Evolutionary conservation across 2,888 invertebrate genomes (phyloP), one percentile per base, ranked within the genome.

Genomic region (Calliphora vomitoria): DNA sequence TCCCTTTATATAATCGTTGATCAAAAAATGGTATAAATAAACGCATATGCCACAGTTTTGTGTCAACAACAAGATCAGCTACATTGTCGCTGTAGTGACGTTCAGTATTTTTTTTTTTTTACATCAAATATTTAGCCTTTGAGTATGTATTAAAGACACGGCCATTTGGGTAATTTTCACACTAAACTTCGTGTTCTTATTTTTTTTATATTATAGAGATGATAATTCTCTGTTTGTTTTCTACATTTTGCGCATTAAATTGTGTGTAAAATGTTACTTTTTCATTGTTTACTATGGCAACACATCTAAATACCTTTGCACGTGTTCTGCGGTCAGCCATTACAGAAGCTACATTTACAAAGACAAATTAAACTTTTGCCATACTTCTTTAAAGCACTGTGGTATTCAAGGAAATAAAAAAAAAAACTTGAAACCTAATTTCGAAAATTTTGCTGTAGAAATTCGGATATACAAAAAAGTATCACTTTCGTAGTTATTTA

Each of bases 221-320:
- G 25, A 47, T 62, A 47, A 47, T 75, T 47, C 31, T 10, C 31
- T 25, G 47, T 60, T 75, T 71, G 53, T 53, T 53, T 71, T 25
- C 0, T 53, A 71, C 69, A 50, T 71, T 71, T 18, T 31, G 2
- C 15, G 15, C 31, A 75, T 60, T 75, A 75, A 75, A 62, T 62
- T 60, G 47, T 44, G 18, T 62, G 74, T 60, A 47, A 47, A 47
- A 47, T 62, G 8, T 74, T 41, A n/a, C n/a, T 41, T 20, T 1
- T 41, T 47, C 8, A 47, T n/a, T 20, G 13, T 44, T 15, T 13
- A 41, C 3, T 74, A 25, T 8, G 31, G 8, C 20, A 1, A 55
- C 53, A 5, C 8, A 8, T 20, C 13, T 53, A 11, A 10, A 8
- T 50, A 50, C 15, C 50, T 50, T n/a, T n/a, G 15, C n/a, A 50